phyloP scores from a whole-genome alignment of 2,113 vertebrate species.

The Petrocephalus microphthalmus region DNA sequence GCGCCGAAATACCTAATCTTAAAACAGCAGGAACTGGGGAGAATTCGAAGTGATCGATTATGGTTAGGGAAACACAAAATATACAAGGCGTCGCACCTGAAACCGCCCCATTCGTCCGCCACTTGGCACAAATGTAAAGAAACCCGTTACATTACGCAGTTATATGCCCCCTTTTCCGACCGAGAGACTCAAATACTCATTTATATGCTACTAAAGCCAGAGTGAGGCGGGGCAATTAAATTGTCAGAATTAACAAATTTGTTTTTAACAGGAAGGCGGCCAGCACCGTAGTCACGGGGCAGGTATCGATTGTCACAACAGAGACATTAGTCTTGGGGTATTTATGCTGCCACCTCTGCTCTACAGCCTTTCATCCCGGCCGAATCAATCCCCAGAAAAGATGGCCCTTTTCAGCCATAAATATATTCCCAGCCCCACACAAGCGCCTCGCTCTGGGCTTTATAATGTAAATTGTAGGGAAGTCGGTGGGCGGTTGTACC shows the following conservation, averaged over 20 bases:
- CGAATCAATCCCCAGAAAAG: conserved; percentile 86
- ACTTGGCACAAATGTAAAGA: conserved; percentile 41
- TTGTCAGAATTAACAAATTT: conserved; percentile 99
- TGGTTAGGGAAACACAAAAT: neutral
- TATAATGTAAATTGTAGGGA: conserved; percentile 47
- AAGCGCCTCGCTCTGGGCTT: conserved; percentile 34
- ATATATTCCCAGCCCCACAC: conserved; percentile 63
- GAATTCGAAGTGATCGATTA: neutral
- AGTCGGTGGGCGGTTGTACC: conserved; percentile 49
- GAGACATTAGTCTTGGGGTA: conserved; percentile 96
- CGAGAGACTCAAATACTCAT: conserved; percentile 53
- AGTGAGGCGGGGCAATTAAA: conserved; percentile 91
- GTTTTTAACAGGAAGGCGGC: conserved; percentile 96
- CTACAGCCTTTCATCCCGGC: conserved; percentile 77
- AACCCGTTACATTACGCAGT: conserved; percentile 47
- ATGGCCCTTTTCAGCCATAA: conserved; percentile 72
- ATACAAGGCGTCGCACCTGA: conserved; percentile 20
- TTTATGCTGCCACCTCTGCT: conserved; percentile 92
- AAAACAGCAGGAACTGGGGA: neutral
- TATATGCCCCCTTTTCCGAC: conserved; percentile 36
- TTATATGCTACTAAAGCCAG: conserved; percentile 60
- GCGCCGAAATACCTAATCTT: neutral
- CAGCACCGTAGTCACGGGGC: conserved; percentile 86
- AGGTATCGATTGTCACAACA: conserved; percentile 89
- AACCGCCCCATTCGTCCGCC: conserved; percentile 45